A percentile compares a stretch with the other conserved stretches of the same genome.
Conservation (phyloP, 2,797 vertebrate species). For the Adrianichthys oophorus region DNA sequence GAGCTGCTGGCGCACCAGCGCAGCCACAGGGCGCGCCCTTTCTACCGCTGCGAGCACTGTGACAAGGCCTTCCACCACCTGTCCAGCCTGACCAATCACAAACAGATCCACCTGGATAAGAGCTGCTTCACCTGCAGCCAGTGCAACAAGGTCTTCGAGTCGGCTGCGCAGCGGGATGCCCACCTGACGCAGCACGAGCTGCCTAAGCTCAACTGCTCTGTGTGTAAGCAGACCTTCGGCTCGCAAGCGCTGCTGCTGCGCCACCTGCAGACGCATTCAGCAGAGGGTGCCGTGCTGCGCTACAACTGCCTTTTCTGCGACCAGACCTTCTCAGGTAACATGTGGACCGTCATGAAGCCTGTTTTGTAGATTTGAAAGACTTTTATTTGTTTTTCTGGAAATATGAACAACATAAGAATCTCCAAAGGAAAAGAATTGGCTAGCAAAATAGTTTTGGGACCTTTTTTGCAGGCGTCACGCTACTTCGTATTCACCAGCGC, state of each 20-base stretch:
- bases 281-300: slow-evolving; percentile 44
- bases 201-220: slow-evolving; percentile 45
- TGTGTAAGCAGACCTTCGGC: slow-evolving; percentile 54
- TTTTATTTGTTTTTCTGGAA: neutral
- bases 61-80: slow-evolving; percentile 66
- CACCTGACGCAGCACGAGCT: slow-evolving; percentile 63
- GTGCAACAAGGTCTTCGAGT: slow-evolving; percentile 57
- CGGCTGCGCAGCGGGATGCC: slow-evolving; percentile 48
- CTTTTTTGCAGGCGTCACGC: slow-evolving; percentile 60
- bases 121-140: slow-evolving; percentile 55
- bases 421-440: no score
- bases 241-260: slow-evolving; percentile 60
- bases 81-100: slow-evolving; percentile 73
- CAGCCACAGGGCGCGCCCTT: slow-evolving; percentile 58
- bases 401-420: neutral
- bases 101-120: slow-evolving; percentile 57
- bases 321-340: slow-evolving; percentile 58
- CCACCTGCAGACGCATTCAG: slow-evolving; percentile 61
- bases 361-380: no score
- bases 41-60: slow-evolving; percentile 70
- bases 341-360: neutral
- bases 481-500: slow-evolving; percentile 75
- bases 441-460: no score
- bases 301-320: slow-evolving; percentile 73
- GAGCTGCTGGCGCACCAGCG: slow-evolving; percentile 68